A percentile compares a stretch with the other conserved stretches of the same genome.
phyloP scores from a whole-genome alignment of 1,140 invertebrate genomes.

The Babylonia areolata region DNA sequence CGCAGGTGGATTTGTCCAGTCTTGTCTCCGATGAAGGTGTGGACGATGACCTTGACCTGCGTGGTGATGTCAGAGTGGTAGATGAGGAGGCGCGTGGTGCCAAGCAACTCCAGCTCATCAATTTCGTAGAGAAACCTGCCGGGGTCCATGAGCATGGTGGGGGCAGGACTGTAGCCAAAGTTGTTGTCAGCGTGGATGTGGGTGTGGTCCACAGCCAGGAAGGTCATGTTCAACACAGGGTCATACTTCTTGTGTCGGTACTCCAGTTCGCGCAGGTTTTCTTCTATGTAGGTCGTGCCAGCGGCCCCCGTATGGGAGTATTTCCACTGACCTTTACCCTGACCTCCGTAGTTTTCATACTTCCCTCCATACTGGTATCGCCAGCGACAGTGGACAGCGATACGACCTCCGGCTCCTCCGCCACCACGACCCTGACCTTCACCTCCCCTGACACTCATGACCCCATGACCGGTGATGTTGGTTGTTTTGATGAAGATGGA shows the following conservation, averaged over 20 bases:
- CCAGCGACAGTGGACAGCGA: slow-evolving; percentile 61
- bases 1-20: slow-evolving; percentile 62
- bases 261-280: slow-evolving; percentile 63
- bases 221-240: slow-evolving; percentile 57
- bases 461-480: slow-evolving; percentile 67
- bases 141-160: slow-evolving; percentile 58
- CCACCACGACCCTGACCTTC: slow-evolving; percentile 57
- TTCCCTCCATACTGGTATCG: slow-evolving; percentile 64
- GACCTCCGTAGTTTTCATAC: slow-evolving; percentile 62
- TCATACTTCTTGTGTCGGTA: slow-evolving; percentile 66
- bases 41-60: slow-evolving; percentile 54
- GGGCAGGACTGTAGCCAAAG: slow-evolving; percentile 54
- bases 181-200: slow-evolving; percentile 62
- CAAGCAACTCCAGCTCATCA: slow-evolving; percentile 64
- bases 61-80: slow-evolving; percentile 55
- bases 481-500: slow-evolving; percentile 59
- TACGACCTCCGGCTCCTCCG: slow-evolving; percentile 64
- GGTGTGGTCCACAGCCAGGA: slow-evolving; percentile 62
- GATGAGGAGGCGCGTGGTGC: slow-evolving; percentile 57
- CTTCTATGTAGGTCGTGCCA: slow-evolving; percentile 64
- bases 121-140: slow-evolving; percentile 58
- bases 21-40: slow-evolving; percentile 67
- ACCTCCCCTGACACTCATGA: slow-evolving; percentile 61
- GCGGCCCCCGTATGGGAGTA: slow-evolving; percentile 57
- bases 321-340: slow-evolving; percentile 44